Evolutionary conservation across 2,113 vertebrate species (phyloP), one percentile per base, ranked within the genome.

Genomic region (Caracal caracal): DNA sequence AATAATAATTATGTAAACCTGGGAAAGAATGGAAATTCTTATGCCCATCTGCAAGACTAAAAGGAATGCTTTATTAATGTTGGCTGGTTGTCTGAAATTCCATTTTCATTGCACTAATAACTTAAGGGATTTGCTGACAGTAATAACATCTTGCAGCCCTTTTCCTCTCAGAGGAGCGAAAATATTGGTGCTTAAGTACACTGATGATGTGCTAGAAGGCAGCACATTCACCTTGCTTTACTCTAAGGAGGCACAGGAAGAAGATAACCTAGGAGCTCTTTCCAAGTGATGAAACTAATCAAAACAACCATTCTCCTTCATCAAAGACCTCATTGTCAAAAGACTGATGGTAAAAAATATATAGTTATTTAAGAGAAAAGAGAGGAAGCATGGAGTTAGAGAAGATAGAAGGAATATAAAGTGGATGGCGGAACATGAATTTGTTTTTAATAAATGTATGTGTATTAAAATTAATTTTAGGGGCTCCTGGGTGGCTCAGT

Each of bases 301-400:
- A 81, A 63, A 80, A 70, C 43, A 94, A 43, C 22, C 28, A 28
- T 49, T 12, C 4, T 2, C 35, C 33, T 93, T 82, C 17, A 37
- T 70, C 61, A 87, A 93, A 84, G 5, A 68, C 0, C 0, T 3
- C 70, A 63, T 83, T 91, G 95, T 89, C 8, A 0, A 61, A 96
- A 92, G 70, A 10, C 1, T 1, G 37, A 81, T 97, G 15, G 49
- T 59, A 86, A 19, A 37, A 70, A 92, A 17, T 17, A 30, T 30
- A 93, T 47, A 92, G 61, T 88, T 81, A 97, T 97, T 96, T 86
- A 95, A 93, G 93, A 92, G 35, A 61, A 63, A 82, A 40, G 56
- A 88, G 24, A 90, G 16, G 4, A 63, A 88, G 2, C 47, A 15
- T 65, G 20, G 37, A 47, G 40, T 79, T 81, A 63, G 47, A 88